Evolutionary conservation across 2,797 vertebrate species (phyloP).

Genomic region (Chaenodraco wilsoni): DNA sequence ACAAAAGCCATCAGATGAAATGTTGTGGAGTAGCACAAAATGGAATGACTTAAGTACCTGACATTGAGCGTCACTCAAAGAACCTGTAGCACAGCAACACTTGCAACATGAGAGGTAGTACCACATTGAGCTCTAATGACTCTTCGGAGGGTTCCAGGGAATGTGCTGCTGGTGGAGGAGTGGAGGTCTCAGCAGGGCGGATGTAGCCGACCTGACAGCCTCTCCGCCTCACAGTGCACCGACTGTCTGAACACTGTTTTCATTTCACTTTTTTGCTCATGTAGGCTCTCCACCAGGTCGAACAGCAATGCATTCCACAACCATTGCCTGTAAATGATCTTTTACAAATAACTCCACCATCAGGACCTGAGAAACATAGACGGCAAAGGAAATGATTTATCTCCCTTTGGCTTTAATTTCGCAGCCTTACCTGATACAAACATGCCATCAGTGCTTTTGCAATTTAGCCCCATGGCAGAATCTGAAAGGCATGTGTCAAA

Average conservation of each 20-base stretch:
- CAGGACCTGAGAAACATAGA: conserved; percentile 8
- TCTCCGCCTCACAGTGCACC: conserved; percentile 38
- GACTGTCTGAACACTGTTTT: conserved; percentile 42
- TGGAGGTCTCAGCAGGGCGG: conserved; percentile 15
- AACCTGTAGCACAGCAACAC: neutral
- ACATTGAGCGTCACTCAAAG: neutral
- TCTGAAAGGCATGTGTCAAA: conserved; percentile 38
- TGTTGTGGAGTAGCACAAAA: neutral
- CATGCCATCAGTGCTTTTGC: conserved; percentile 23
- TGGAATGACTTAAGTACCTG: neutral
- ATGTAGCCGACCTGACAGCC: conserved; percentile 34
- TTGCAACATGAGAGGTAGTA: neutral
- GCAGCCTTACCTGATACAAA: conserved; percentile 17
- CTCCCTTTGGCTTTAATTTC: conserved; percentile 25
- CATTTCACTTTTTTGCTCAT: conserved; percentile 8
- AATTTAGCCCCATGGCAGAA: conserved; percentile 34
- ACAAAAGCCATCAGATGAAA: neutral
- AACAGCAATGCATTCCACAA: conserved; percentile 53
- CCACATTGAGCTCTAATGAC: neutral
- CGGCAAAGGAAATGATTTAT: conserved; percentile 25
- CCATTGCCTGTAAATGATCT: conserved; percentile 54
- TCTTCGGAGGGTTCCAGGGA: neutral
- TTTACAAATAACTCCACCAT: conserved; percentile 18
- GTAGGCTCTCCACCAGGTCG: conserved; percentile 5
- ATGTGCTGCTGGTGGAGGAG: conserved; percentile 9